Conservation (phyloP, 1,140 invertebrate species). For the Drosophila willistoni region DNA sequence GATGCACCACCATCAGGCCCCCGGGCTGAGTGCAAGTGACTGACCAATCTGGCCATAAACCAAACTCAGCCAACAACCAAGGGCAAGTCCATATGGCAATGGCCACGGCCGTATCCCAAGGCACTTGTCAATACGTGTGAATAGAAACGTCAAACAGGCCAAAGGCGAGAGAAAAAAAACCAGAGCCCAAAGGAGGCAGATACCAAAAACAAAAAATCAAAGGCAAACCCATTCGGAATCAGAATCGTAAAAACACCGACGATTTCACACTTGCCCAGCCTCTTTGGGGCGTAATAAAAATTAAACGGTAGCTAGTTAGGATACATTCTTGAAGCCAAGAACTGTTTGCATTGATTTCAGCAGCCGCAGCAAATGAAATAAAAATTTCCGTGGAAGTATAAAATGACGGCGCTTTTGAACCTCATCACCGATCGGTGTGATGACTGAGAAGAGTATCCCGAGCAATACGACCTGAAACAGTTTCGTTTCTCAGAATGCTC, state of each 20-base stretch:
- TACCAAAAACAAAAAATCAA: conserved; percentile 47
- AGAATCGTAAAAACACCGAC: conserved; percentile 67
- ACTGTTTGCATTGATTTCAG: conserved; percentile 42
- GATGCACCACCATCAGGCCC: background rate
- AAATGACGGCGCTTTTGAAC: conserved; percentile 67
- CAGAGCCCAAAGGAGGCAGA: background rate
- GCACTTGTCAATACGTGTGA: conserved; percentile 73
- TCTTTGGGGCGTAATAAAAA: conserved; percentile 70
- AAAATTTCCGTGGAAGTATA: conserved; percentile 65
- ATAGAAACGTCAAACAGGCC: conserved; percentile 76
- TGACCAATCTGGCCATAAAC: conserved; percentile 47
- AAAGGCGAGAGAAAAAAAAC: background rate
- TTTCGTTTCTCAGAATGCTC: conserved; percentile 16
- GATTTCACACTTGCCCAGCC: conserved; percentile 66
- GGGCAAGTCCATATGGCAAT: background rate
- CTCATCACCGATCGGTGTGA: conserved; percentile 10
- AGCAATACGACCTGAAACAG: conserved; percentile 3
- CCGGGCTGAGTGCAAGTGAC: conserved; percentile 26
- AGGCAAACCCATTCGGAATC: conserved; percentile 44
- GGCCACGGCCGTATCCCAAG: background rate
- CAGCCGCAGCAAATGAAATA: conserved; percentile 56
- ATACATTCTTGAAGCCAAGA: conserved; percentile 55
- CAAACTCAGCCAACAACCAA: conserved; percentile 34
- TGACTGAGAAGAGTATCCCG: background rate
- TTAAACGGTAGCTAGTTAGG: conserved; percentile 81